These are phyloP conservation scores for Clarias macrocephalus DNA, from an alignment of 2,113 vertebrate genomes.

Conservation along the genomic window DNA sequence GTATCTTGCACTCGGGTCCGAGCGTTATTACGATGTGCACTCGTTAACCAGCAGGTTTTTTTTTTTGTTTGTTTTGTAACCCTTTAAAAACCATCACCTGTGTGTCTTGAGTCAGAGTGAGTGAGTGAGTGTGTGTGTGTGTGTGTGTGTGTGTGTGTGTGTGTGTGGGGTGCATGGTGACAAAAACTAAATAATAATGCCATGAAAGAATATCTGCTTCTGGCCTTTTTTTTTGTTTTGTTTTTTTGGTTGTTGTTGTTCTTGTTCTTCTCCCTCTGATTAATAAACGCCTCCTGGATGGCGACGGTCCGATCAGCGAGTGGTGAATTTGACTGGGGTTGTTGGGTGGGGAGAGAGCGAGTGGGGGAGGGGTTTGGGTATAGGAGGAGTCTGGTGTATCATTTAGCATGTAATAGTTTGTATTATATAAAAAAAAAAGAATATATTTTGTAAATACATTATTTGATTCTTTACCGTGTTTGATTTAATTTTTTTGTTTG, in stretches of 20 bases:
- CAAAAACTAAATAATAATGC: background rate
- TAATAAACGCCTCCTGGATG: slow-evolving; percentile 18
- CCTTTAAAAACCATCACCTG: background rate
- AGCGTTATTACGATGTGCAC: background rate
- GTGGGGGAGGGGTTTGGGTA: background rate
- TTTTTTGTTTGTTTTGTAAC: background rate
- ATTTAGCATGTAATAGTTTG: slow-evolving; percentile 65
- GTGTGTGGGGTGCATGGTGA: background rate
- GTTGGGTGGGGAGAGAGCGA: background rate
- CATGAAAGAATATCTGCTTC: slow-evolving; percentile 5
- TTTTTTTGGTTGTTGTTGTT: too few relatives aligned
- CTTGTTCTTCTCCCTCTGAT: background rate
- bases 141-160: background rate
- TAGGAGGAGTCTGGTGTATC: slow-evolving; percentile 53
- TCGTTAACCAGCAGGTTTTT: background rate
- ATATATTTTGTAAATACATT: slow-evolving; percentile 65
- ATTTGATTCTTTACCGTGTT: slow-evolving; percentile 64
- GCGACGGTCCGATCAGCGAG: slow-evolving; percentile 19
- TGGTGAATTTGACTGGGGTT: slow-evolving; percentile 46
- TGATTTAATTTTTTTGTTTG: slow-evolving; percentile 22
- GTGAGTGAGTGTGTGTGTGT: background rate
- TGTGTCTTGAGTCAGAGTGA: background rate
- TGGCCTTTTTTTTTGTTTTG: background rate
- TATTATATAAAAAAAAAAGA: slow-evolving; percentile 50
- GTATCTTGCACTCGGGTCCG: background rate